A percentile compares a stretch with the other conserved stretches of the same genome.
Evolutionary conservation across 2,888 invertebrate genomes (phyloP).

Genomic region (Eristalis intricaria): DNA sequence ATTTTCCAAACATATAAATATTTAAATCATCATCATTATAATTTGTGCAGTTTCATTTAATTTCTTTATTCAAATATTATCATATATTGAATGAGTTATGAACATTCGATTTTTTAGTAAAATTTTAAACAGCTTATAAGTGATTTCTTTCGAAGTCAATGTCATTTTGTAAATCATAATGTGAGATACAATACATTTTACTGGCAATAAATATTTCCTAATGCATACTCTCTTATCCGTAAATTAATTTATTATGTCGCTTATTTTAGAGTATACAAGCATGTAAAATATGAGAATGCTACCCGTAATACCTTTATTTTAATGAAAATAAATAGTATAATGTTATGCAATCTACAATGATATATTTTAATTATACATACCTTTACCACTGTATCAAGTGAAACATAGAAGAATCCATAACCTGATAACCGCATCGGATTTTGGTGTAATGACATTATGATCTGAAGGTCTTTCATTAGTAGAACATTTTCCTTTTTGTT

Average conservation of each 20-base stretch:
- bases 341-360: neutral
- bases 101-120: no score
- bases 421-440: conserved; percentile 20
- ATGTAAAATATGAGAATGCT: neutral
- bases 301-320: neutral
- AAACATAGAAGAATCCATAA: neutral
- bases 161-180: no score
- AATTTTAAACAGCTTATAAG: no score
- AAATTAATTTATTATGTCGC: neutral
- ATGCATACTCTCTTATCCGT: neutral
- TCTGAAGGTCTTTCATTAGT: conserved; percentile 70
- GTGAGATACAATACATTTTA: no score
- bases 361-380: neutral
- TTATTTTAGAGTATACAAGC: neutral
- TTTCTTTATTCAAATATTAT: no score
- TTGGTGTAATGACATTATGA: conserved; percentile 37
- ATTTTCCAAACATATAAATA: no score
- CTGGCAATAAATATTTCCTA: no score
- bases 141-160: no score
- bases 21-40: no score
- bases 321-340: neutral
- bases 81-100: no score
- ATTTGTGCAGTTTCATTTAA: no score
- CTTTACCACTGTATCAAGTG: neutral
- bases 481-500: conserved; percentile 66